Percentiles rank a stretch among this genome's conserved stretches.
Conservation (phyloP, 1,140 invertebrate genomes). For the Drosophila teissieri region DNA sequence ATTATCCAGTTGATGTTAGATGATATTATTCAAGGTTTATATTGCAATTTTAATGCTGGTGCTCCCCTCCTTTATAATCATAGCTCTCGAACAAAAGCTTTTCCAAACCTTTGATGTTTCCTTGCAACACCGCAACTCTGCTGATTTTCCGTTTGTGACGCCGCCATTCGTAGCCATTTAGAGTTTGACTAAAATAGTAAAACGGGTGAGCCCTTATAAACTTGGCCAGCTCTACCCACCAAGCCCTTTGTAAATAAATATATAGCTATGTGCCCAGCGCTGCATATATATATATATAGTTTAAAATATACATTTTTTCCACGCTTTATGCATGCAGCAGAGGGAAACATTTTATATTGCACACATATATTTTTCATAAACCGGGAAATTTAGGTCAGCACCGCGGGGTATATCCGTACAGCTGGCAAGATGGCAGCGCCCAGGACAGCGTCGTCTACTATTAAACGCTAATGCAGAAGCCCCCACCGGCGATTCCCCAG, state of each 20-base stretch:
- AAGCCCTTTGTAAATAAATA: conserved; percentile 47
- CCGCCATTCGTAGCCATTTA: conserved; percentile 65
- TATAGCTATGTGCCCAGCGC: conserved; percentile 35
- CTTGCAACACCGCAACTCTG: conserved; percentile 33
- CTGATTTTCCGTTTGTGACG: conserved; percentile 60
- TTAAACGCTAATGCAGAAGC: conserved; percentile 66
- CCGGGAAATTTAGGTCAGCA: conserved; percentile 75
- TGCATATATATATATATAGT: conserved; percentile 9
- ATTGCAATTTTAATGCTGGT: too few relatives aligned
- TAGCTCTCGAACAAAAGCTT: conserved; percentile 15
- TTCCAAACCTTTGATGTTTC: conserved; percentile 36
- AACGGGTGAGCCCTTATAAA: conserved; percentile 26
- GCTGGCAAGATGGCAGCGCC: conserved; percentile 31
- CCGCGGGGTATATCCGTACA: conserved; percentile 55
- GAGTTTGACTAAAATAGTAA: conserved; percentile 37
- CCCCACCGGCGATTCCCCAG: conserved; percentile 57
- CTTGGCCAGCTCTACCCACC: not conserved
- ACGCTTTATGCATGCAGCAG: conserved; percentile 63
- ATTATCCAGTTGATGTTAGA: too few relatives aligned
- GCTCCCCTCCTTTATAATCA: too few relatives aligned
- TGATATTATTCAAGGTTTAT: too few relatives aligned
- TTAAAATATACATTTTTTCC: conserved; percentile 27
- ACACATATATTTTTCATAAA: conserved; percentile 80
- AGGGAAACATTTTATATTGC: conserved; percentile 64
- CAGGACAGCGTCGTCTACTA: conserved; percentile 47